These are phyloP conservation scores for Euschistus heros DNA, from an alignment of 1,140 invertebrate genomes.

Conservation along the genomic window DNA sequence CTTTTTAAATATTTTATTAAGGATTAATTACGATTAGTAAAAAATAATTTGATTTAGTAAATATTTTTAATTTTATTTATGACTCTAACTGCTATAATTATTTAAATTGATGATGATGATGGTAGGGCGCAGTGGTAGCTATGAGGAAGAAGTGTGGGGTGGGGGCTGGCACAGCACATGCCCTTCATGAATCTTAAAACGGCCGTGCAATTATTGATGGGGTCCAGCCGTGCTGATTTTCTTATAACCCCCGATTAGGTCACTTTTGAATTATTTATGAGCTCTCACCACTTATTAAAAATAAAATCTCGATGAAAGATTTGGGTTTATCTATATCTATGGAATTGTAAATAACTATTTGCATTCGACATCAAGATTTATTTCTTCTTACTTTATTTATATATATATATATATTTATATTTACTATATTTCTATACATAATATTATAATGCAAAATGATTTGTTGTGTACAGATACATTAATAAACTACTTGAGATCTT, in stretches of 20 bases:
- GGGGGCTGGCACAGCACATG: too few species aligned
- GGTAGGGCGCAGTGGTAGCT: too few species aligned
- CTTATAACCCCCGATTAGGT: neutral
- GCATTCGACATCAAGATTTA: conserved; percentile 13
- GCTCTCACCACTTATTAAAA: conserved; percentile 4
- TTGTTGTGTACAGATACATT: conserved; percentile 1
- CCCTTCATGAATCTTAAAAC: too few species aligned
- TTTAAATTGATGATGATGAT: too few species aligned
- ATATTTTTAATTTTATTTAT: too few species aligned
- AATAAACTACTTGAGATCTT: conserved; percentile 13
- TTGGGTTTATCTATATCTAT: too few species aligned
- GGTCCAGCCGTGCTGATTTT: conserved; percentile 3
- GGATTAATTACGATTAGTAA: too few species aligned
- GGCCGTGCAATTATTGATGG: neutral
- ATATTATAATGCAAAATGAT: conserved; percentile 14
- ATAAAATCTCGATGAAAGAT: neutral
- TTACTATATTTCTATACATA: conserved; percentile 13
- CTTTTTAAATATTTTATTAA: too few species aligned
- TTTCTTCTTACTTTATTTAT: conserved; percentile 8
- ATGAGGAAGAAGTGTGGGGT: too few species aligned
- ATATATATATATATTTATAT: neutral
- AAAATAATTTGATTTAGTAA: too few species aligned
- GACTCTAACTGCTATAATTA: too few species aligned
- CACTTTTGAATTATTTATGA: conserved; percentile 8
- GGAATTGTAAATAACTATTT: too few species aligned